A percentile compares a stretch with the other conserved stretches of the same genome.
Evolutionary conservation across 2,113 vertebrate species (phyloP).

Genomic region (Bufo bufo): DNA sequence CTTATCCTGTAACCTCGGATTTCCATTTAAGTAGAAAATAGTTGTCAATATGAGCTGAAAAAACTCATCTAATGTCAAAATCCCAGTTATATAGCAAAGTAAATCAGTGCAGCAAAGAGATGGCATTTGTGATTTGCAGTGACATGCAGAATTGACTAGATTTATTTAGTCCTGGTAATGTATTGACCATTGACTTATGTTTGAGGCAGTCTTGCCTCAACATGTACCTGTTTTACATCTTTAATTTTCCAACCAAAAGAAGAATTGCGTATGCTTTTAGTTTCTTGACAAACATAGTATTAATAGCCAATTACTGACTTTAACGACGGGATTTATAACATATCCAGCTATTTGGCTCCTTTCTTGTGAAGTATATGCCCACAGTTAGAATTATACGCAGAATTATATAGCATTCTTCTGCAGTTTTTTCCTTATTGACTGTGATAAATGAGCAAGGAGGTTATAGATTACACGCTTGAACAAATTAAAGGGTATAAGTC

Average conservation of each 20-base stretch:
- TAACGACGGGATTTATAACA: not conserved
- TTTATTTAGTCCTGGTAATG: not conserved
- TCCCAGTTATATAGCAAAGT: not conserved
- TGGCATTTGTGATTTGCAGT: not conserved
- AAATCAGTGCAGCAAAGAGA: not conserved
- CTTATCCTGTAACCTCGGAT: too few relatives aligned
- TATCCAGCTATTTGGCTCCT: not conserved
- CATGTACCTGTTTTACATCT: not conserved
- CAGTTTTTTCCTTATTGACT: not conserved
- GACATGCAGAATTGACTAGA: not conserved
- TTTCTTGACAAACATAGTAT: not conserved
- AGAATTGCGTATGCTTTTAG: not conserved
- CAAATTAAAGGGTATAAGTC: not conserved
- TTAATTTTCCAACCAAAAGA: not conserved
- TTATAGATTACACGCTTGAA: not conserved
- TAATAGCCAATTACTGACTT: slow-evolving; percentile 1
- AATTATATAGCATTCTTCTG: not conserved
- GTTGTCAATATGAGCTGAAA: too few relatives aligned
- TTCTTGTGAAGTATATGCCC: not conserved
- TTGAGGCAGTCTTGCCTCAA: not conserved
- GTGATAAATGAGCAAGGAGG: not conserved
- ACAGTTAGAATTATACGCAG: not conserved
- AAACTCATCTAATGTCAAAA: not conserved
- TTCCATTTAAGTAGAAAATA: too few relatives aligned
- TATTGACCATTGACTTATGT: not conserved